Evolutionary conservation across 2,888 invertebrate species (phyloP).

Genomic region (Cantharis nigra): DNA sequence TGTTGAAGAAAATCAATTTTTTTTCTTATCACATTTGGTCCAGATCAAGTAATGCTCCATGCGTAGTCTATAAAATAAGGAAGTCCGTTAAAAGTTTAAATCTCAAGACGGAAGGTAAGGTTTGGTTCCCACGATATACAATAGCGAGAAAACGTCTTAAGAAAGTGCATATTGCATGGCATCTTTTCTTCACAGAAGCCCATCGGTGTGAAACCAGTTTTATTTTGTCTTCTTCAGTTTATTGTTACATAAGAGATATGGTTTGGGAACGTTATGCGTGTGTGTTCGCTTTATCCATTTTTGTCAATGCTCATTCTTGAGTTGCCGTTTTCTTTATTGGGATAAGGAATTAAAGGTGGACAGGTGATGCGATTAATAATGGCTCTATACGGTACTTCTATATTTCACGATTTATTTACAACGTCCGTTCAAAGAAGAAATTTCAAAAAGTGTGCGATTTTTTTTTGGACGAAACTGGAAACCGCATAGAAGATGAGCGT

Average conservation of each 20-base stretch:
- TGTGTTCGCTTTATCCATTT: constrained; percentile 4
- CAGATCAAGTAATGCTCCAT: too few species aligned
- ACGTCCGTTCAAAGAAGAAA: neutral
- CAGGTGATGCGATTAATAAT: neutral
- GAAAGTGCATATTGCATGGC: constrained; percentile 36
- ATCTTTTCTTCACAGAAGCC: constrained; percentile 29
- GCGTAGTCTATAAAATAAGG: constrained; percentile 19
- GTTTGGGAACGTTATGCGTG: constrained; percentile 13
- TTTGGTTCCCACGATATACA: constrained; percentile 36
- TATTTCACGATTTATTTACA: neutral
- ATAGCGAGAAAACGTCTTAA: constrained; percentile 36
- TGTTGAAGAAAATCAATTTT: neutral
- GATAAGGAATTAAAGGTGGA: neutral
- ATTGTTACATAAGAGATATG: constrained; percentile 31
- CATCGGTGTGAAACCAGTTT: constrained; percentile 33
- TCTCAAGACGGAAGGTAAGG: constrained; percentile 27
- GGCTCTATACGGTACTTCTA: neutral
- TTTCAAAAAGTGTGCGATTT: neutral
- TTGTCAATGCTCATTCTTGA: constrained; percentile 8
- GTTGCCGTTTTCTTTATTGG: neutral
- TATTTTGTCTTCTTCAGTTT: constrained; percentile 32
- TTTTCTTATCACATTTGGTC: too few species aligned
- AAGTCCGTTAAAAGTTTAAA: constrained; percentile 32
- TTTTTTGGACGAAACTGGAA: neutral
- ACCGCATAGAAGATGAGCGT: neutral